Percentiles rank a stretch among this genome's conserved stretches.
Conservation (phyloP, 2,797 vertebrate genomes). For the Iguana delicatissima region DNA sequence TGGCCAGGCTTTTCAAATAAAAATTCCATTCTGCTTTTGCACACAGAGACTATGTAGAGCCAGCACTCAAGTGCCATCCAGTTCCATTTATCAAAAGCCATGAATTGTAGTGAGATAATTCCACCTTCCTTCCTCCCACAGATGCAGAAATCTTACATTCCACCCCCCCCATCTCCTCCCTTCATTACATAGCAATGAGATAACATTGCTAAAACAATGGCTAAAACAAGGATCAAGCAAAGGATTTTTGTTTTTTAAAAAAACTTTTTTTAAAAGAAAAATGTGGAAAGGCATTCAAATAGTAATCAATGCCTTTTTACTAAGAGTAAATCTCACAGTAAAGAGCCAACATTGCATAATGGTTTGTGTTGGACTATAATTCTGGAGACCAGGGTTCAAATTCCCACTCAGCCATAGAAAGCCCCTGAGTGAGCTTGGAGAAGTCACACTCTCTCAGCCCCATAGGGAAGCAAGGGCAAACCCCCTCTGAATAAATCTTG, state of each 20-base stretch:
- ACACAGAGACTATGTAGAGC: background rate
- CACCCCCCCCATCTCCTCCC: background rate
- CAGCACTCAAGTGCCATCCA: background rate
- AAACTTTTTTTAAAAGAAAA: background rate
- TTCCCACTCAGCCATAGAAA: too few relatives aligned
- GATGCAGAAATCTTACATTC: background rate
- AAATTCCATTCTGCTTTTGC: background rate
- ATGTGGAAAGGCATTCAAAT: background rate
- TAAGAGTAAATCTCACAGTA: too few relatives aligned
- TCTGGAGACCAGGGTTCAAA: too few relatives aligned
- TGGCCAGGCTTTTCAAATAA: background rate
- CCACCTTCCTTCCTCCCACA: background rate
- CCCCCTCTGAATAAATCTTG: too few relatives aligned
- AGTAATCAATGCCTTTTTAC: background rate
- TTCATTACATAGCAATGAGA: background rate
- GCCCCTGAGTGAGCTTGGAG: too few relatives aligned
- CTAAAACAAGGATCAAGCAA: background rate
- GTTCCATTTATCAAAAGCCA: background rate
- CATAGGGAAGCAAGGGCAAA: too few relatives aligned
- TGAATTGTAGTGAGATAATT: background rate
- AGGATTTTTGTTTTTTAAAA: background rate
- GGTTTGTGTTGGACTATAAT: too few relatives aligned
- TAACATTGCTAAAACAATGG: too few relatives aligned
- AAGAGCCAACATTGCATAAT: too few relatives aligned
- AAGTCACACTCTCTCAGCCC: too few relatives aligned